Base-by-base conservation (phyloP, 2,888 invertebrate genomes). In the Drosophila meridionalis region DNA sequence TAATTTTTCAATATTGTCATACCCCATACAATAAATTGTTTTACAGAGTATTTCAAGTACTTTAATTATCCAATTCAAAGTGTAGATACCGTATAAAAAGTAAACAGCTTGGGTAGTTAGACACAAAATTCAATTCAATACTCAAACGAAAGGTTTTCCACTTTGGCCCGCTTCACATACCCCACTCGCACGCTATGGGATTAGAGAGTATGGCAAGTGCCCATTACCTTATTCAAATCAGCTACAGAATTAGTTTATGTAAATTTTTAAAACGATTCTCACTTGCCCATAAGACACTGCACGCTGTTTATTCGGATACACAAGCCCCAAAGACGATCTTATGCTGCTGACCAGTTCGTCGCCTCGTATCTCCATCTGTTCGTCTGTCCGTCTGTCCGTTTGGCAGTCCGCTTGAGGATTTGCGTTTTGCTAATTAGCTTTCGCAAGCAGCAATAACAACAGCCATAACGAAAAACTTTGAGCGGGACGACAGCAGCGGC, bases 161-260 rank as follows among this genome's bases (percentile, higher is more conserved):
- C 9, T 6, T 20, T 20, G 7, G 14, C 8, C 12, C 2, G n/a
- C 50, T 1, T 12, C 12, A 20, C 4, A 57, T 32, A 11, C 42
- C 20, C 40, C 42, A 4, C 4, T 20, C 32, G n/a, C 38, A 26
- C 36, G 1, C 8, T 7, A 0, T 12, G 45, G 55, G 42, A 20
- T 11, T 43, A 20, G 26, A 34, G 57, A 14, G 57, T 45, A 45
- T 43, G 2, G 20, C 48, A 20, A 59, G 53, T 73, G 62, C 57
- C 81, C 76, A 90, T 88, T 90, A 89, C 76, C 89, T 88, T 88
- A 88, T 88, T 89, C 89, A 88, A 88, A 90, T 88, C 89, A 90
- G 89, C 89, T 77, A 82, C 74, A 72, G 84, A 90, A 90, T 88
- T 88, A 90, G 88, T 88, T 89, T 87, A 88, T 89, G 88, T 76